Percentiles rank a stretch among this genome's conserved stretches.
Conservation (phyloP, 2,113 vertebrate species). For the Zosterops japonicus region DNA sequence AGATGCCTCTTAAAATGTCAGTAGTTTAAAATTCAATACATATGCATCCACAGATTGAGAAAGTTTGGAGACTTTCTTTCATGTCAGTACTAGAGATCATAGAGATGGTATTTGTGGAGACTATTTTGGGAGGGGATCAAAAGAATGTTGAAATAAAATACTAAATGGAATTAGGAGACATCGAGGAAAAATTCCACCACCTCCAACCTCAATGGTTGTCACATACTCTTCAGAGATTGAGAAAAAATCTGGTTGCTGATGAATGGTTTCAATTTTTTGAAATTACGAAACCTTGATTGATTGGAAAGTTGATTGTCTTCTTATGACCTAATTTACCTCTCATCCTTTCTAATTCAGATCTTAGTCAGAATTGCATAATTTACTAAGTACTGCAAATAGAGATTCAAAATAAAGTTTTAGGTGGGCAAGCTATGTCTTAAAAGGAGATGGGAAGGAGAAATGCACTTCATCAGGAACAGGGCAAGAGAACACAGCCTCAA, state of each 20-base stretch:
- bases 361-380: neutral
- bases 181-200: conserved; percentile 4
- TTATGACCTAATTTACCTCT: conserved; percentile 25
- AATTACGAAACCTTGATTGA: neutral
- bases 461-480: neutral
- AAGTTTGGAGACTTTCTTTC: neutral
- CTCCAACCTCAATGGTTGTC: neutral
- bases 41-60: neutral
- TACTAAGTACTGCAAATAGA: neutral
- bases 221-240: conserved; percentile 2
- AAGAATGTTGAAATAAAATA: conserved; percentile 1
- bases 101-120: neutral
- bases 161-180: conserved; percentile 11
- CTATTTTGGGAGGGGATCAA: neutral
- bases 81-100: neutral
- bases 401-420: neutral
- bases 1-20: neutral
- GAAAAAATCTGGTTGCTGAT: neutral
- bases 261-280: neutral
- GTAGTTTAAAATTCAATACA: neutral
- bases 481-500: neutral
- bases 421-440: neutral
- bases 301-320: neutral
- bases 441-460: neutral
- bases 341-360: conserved; percentile 9